Percentiles rank a stretch among this genome's conserved stretches.
Evolutionary conservation across 2,888 invertebrate species (phyloP).

Genomic region (Leptopilina drosophilae): DNA sequence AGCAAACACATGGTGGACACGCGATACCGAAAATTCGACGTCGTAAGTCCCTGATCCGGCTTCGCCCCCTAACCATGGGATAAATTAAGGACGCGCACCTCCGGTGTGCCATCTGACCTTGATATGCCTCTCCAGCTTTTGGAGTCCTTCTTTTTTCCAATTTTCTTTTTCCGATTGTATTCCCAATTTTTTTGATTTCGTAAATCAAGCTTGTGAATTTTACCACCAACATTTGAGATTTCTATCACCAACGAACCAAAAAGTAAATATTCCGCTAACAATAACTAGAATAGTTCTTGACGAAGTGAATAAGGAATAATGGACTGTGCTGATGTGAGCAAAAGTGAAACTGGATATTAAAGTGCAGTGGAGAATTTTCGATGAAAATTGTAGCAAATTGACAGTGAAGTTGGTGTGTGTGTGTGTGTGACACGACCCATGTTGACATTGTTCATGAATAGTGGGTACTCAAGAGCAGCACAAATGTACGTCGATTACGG

Average conservation of each 20-base stretch:
- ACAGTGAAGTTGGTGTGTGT: conserved; percentile 44
- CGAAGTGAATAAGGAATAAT: no score
- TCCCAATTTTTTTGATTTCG: no score
- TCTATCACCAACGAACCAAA: no score
- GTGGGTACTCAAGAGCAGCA: conserved; percentile 54
- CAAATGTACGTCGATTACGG: conserved; percentile 81
- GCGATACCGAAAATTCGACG: conserved; percentile 44
- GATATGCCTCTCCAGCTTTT: conserved; percentile 11
- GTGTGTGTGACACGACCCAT: background rate
- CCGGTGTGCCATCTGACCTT: conserved; percentile 40
- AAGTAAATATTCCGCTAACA: no score
- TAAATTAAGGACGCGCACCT: conserved; percentile 42
- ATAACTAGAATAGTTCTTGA: no score
- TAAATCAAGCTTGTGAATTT: no score
- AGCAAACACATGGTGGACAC: conserved; percentile 73
- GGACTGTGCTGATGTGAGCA: background rate
- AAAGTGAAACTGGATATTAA: background rate
- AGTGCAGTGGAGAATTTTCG: background rate
- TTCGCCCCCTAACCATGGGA: conserved; percentile 35
- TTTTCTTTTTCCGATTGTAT: no score
- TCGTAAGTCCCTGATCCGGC: conserved; percentile 15
- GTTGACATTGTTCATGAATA: conserved; percentile 52
- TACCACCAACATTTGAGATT: no score
- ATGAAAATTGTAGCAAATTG: background rate
- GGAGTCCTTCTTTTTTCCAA: background rate